These are phyloP conservation scores for Drosophila flavopinicola DNA, from an alignment of 2,888 invertebrate species.

Conservation along the genomic window DNA sequence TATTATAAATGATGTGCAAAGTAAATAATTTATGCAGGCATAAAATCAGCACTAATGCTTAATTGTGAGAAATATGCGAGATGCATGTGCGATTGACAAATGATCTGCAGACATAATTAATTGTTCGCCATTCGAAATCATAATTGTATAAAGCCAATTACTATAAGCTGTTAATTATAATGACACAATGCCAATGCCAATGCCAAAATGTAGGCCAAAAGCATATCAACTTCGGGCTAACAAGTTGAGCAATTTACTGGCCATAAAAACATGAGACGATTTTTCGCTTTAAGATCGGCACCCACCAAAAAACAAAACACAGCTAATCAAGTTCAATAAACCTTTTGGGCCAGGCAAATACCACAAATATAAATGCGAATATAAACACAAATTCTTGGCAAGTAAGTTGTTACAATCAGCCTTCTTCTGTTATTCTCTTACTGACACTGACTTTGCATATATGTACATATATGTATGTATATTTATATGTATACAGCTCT, in stretches of 20 bases:
- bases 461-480: no score
- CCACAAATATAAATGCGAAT: neutral
- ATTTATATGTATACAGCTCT: no score
- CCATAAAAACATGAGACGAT: conserved; percentile 4
- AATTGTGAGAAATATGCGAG: conserved; percentile 1
- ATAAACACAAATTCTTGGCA: conserved; percentile 7
- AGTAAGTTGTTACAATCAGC: conserved; percentile 46
- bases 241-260: conserved; percentile 31
- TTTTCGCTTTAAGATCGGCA: conserved; percentile 12
- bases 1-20: conserved; percentile 12
- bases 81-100: conserved; percentile 37
- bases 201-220: conserved; percentile 44
- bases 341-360: conserved; percentile 19
- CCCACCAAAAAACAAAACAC: conserved; percentile 18
- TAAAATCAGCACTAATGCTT: conserved; percentile 5
- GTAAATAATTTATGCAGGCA: conserved; percentile 31
- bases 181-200: neutral
- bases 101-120: conserved; percentile 41
- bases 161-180: no score
- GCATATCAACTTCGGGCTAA: conserved; percentile 17
- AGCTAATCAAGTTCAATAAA: conserved; percentile 59
- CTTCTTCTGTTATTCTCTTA: no score
- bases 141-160: conserved; percentile 21
- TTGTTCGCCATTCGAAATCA: conserved; percentile 4
- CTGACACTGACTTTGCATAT: conserved; percentile 57